A percentile compares a stretch with the other conserved stretches of the same genome.
Conservation (phyloP, 2,797 vertebrate genomes). For the Argentina silus region DNA sequence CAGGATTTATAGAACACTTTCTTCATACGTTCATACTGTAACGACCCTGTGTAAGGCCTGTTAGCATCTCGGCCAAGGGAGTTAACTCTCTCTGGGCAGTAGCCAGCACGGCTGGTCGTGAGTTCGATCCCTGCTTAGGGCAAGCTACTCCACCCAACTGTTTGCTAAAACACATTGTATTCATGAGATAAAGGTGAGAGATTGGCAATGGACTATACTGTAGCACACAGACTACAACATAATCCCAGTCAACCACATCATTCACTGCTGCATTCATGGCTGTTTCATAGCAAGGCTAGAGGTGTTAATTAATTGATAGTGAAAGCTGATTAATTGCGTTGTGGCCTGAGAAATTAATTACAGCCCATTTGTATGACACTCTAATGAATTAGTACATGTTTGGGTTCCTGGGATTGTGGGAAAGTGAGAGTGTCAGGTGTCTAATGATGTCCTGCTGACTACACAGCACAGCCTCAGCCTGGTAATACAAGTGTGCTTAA, state of each 20-base stretch:
- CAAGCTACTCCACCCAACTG: too few relatives aligned
- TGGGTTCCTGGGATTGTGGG: constrained; percentile 33
- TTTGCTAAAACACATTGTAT: too few relatives aligned
- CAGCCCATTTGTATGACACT: constrained; percentile 57
- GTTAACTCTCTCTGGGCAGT: too few relatives aligned
- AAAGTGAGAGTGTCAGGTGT: constrained; percentile 40
- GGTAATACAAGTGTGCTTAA: constrained; percentile 28
- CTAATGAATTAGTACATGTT: constrained; percentile 53
- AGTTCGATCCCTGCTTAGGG: too few relatives aligned
- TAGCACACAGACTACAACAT: background rate
- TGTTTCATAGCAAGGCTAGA: constrained; percentile 8
- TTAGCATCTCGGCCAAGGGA: too few relatives aligned
- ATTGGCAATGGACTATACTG: too few relatives aligned
- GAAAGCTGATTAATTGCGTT: constrained; percentile 58
- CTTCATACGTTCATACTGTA: background rate
- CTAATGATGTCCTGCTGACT: constrained; percentile 31
- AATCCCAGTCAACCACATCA: constrained; percentile 5
- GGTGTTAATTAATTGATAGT: constrained; percentile 59
- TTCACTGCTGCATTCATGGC: constrained; percentile 18
- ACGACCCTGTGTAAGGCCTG: background rate
- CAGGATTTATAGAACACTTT: background rate
- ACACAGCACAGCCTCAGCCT: constrained; percentile 24
- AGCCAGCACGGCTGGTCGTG: too few relatives aligned
- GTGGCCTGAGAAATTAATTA: constrained; percentile 63
- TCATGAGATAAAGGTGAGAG: too few relatives aligned